Percentiles rank a stretch among this genome's conserved stretches.
Evolutionary conservation across 2,113 vertebrate species (phyloP).

Genomic region (Oncorhynchus keta): DNA sequence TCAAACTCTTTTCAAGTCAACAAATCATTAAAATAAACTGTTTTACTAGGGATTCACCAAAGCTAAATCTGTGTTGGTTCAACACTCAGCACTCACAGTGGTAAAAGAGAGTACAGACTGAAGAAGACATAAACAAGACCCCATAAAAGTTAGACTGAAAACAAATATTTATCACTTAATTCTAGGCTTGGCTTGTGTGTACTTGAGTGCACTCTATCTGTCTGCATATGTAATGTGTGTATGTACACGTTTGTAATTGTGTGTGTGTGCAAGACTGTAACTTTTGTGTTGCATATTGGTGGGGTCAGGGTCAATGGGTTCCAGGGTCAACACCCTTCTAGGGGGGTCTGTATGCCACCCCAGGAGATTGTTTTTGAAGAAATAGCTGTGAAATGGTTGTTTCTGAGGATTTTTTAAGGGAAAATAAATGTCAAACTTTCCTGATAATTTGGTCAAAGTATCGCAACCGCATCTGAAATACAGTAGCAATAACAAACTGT

Average conservation of each 20-base stretch:
- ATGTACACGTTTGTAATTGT: not conserved
- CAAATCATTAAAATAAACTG: not conserved
- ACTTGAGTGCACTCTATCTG: not conserved
- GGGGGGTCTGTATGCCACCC: no score
- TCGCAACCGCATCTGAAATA: no score
- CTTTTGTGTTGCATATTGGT: slow-evolving; percentile 53
- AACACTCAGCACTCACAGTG: not conserved
- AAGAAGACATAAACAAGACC: not conserved
- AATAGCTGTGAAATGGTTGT: no score
- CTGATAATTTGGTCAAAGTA: no score
- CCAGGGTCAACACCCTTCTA: no score
- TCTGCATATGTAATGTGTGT: not conserved
- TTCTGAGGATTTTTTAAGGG: no score
- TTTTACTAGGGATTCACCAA: not conserved
- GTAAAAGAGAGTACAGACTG: not conserved
- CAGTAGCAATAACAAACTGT: no score
- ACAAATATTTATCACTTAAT: not conserved
- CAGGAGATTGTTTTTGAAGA: no score
- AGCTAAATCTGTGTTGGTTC: not conserved
- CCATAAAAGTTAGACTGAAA: not conserved
- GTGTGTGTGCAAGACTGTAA: not conserved
- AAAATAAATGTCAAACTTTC: no score
- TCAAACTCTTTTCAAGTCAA: not conserved
- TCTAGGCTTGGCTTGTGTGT: not conserved
- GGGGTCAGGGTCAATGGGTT: slow-evolving; percentile 21